Conservation (phyloP, 2,888 invertebrate species). For the Macropis europaea region DNA sequence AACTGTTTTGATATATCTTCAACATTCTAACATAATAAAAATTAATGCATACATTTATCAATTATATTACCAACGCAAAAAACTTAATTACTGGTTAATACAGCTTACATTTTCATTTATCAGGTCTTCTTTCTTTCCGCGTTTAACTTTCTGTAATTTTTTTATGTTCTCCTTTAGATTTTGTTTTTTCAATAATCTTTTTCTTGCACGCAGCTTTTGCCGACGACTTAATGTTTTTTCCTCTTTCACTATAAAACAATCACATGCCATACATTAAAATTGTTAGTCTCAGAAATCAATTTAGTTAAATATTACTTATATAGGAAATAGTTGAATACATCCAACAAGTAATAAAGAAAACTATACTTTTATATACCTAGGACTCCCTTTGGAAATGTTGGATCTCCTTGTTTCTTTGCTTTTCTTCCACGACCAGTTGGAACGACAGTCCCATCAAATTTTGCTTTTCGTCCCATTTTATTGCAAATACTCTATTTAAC, state of each 20-base stretch:
- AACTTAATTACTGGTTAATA: not conserved
- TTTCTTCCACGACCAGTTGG: slow-evolving; percentile 94
- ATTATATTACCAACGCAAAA: not conserved
- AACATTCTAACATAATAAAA: slow-evolving; percentile 22
- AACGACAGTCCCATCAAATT: slow-evolving; percentile 86
- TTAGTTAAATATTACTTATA: not conserved
- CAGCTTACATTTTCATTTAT: slow-evolving; percentile 25
- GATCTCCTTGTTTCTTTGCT: slow-evolving; percentile 92
- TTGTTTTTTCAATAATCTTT: slow-evolving; percentile 79
- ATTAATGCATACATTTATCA: not conserved
- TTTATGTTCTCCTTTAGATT: slow-evolving; percentile 42
- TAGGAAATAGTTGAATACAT: not conserved
- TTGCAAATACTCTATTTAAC: not conserved
- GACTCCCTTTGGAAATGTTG: slow-evolving; percentile 84
- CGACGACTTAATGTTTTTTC: slow-evolving; percentile 84
- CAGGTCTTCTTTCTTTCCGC: not conserved
- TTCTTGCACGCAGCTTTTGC: slow-evolving; percentile 85
- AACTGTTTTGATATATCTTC: slow-evolving; percentile 2
- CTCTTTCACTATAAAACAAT: slow-evolving; percentile 78
- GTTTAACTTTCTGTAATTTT: slow-evolving; percentile 19
- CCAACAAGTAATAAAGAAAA: not conserved
- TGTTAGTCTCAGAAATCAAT: too few species aligned
- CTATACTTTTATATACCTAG: slow-evolving; percentile 76
- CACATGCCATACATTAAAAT: not conserved
- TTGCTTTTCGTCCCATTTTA: slow-evolving; percentile 92